Base-by-base conservation (phyloP, 1,140 invertebrate genomes). In the Calliphora vicina region DNA sequence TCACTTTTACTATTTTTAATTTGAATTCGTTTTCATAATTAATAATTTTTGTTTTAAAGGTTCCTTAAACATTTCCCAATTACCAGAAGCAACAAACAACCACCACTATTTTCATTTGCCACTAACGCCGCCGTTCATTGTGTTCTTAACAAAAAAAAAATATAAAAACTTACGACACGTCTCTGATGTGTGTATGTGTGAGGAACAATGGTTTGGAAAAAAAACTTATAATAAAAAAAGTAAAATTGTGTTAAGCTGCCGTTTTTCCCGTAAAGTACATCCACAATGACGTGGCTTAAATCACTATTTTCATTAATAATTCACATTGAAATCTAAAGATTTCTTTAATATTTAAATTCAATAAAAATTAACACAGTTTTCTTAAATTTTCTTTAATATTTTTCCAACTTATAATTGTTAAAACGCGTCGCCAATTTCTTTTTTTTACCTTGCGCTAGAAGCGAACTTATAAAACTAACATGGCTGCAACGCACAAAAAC, bases 381-480 rank as follows among this genome's bases (percentile, higher is more conserved):
- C 8, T 45, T 45, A 42, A 78, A 78, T 23, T 78, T 78, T 78
- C 35, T 78, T 25, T 43, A 23, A 45, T 78, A 43, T 78, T 45
- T 78, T 25, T 43, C 35, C 74, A 43, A 78, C 27, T 43, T 27
- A n/a, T 43, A 78, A 78, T 78, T 78, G 74, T 78, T 78, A 78
- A 78, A 78, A 43, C 74, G 74, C 74, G 35, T 78, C 74, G 74
- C 74, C 25, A 13, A 43, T 17, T 78, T 42, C 74, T 78, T 78
- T 78, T 74, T n/a, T 67, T 43, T 76, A 76, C 73, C 73, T 76
- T 76, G 73, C 73, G 73, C 42, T 43, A 35, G 27, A 35, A 43
- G 73, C 73, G 27, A 76, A 76, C 73, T 76, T 76, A 76, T 76
- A 76, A 76, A 76, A 76, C 73, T 76, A 76, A 76, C 42, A 76